Conservation (phyloP, 2,113 vertebrate genomes). For the Himantopus leucocephalus region DNA sequence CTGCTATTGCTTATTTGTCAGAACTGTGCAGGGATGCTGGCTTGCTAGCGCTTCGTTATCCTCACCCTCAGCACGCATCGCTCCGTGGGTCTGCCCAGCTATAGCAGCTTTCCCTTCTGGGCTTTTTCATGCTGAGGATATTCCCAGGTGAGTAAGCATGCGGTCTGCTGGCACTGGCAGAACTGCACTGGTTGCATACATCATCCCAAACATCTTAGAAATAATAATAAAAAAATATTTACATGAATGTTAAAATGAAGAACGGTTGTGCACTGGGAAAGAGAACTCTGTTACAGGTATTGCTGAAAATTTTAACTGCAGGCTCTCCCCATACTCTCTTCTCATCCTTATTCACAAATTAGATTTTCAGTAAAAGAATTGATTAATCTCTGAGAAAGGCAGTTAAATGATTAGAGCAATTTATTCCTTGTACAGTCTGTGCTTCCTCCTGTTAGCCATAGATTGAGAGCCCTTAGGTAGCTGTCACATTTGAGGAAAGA, state of each 20-base stretch:
- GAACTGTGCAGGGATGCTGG: neutral
- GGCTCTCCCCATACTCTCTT: rapidly evolving
- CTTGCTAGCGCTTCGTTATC: neutral
- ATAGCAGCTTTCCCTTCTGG: neutral
- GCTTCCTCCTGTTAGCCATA: neutral
- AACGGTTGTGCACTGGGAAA: neutral
- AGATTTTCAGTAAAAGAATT: slow-evolving; percentile 5
- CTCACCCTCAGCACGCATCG: neutral
- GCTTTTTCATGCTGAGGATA: neutral
- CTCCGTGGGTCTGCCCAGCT: rapidly evolving
- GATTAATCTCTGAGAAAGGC: neutral
- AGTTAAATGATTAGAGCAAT: neutral
- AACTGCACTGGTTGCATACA: neutral
- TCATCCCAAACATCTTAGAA: neutral
- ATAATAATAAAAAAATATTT: neutral
- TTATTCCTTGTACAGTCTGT: neutral
- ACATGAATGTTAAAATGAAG: neutral
- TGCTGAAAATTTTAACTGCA: neutral
- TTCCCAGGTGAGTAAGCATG: neutral
- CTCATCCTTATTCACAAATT: neutral
- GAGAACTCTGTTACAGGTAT: neutral
- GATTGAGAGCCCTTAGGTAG: neutral
- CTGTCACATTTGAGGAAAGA: neutral
- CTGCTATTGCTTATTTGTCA: neutral
- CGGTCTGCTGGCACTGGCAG: neutral